phyloP scores from a whole-genome alignment of 2,888 invertebrate genomes.

The Rotaria socialis region DNA sequence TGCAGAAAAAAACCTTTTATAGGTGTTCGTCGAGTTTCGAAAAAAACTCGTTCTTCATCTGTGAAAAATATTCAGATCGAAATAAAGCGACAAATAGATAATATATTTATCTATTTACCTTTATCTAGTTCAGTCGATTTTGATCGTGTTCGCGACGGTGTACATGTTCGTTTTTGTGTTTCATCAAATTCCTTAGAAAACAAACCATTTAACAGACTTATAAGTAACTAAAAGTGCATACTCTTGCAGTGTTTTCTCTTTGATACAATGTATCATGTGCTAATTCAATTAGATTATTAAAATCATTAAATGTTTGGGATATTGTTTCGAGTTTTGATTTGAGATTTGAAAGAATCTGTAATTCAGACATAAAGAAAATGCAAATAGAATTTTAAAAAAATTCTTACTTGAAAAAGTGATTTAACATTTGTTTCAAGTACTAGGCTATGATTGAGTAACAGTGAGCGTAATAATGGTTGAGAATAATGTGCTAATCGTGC shows the following conservation, averaged over 20 bases:
- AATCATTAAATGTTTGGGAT: constrained; percentile 32
- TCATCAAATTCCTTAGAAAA: constrained; percentile 7
- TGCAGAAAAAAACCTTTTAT: neutral
- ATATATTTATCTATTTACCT: neutral
- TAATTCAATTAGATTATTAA: constrained; percentile 3
- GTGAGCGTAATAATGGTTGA: constrained; percentile 78
- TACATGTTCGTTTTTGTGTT: neutral
- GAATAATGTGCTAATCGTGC: constrained; percentile 80
- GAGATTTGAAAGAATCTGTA: constrained; percentile 15
- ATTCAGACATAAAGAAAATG: neutral
- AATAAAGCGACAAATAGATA: neutral
- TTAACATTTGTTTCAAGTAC: constrained; percentile 83
- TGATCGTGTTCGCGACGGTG: neutral
- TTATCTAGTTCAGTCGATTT: neutral
- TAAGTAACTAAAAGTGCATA: neutral
- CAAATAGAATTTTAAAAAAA: neutral
- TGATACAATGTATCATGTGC: constrained; percentile 20
- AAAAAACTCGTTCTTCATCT: constrained; percentile 14
- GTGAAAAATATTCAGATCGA: neutral
- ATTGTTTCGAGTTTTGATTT: constrained; percentile 35
- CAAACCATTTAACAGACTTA: neutral
- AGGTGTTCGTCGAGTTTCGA: neutral
- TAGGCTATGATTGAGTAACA: constrained; percentile 77
- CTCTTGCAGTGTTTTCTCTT: constrained; percentile 12
- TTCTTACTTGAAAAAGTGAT: constrained; percentile 76